These are phyloP conservation scores for Oncopeltus fasciatus DNA, from an alignment of 1,140 invertebrate genomes.

Conservation along the genomic window DNA sequence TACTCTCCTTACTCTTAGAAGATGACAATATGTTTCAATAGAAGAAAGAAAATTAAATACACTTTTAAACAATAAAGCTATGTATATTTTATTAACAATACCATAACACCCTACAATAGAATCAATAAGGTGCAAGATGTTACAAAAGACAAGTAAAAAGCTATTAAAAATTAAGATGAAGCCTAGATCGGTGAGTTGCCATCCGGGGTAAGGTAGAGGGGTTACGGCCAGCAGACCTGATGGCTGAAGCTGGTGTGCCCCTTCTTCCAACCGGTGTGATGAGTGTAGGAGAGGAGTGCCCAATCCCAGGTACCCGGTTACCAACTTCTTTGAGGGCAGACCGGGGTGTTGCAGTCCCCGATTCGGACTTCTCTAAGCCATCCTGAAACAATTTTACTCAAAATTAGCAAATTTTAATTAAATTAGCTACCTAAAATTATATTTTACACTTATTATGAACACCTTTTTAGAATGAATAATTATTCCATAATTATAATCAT, in stretches of 20 bases:
- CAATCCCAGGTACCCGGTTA: neutral
- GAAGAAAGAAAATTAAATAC: too few relatives aligned
- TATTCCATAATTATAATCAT: too few relatives aligned
- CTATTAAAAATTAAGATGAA: neutral
- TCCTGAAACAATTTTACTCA: constrained; percentile 5
- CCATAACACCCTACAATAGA: too few relatives aligned
- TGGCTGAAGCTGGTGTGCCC: neutral
- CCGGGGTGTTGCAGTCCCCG: neutral
- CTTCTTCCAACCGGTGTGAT: neutral
- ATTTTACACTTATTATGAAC: too few relatives aligned
- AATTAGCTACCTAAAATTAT: too few relatives aligned
- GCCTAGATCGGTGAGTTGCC: neutral
- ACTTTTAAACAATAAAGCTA: too few relatives aligned
- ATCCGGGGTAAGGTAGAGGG: neutral
- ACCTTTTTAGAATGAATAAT: too few relatives aligned
- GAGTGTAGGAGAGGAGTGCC: neutral
- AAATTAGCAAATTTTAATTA: too few relatives aligned
- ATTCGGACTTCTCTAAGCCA: neutral
- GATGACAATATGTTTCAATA: too few relatives aligned
- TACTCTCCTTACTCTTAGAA: too few relatives aligned
- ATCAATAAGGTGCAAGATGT: too few relatives aligned
- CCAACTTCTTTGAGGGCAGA: neutral
- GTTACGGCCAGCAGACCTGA: neutral
- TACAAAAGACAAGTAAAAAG: neutral
- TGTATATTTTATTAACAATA: too few relatives aligned